These are phyloP conservation scores for Apis mellifera DNA, from an alignment of 1,140 invertebrate species.

Conservation along the genomic window DNA sequence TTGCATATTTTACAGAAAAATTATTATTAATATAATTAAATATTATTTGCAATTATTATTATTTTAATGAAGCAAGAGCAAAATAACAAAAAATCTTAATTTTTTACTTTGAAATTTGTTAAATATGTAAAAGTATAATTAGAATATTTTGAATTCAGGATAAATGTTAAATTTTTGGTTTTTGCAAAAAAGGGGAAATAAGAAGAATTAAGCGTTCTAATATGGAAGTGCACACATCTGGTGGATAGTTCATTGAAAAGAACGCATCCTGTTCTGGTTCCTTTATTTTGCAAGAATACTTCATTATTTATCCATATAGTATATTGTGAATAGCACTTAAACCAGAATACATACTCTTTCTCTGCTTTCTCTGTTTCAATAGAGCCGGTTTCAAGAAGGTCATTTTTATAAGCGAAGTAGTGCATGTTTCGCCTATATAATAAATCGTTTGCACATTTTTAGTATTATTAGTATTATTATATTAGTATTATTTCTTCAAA, in stretches of 20 bases:
- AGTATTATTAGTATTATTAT: neutral
- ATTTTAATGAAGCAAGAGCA: too few relatives aligned
- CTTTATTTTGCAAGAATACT: conserved; percentile 43
- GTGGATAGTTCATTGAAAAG: conserved; percentile 52
- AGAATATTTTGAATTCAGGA: neutral
- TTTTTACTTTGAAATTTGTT: neutral
- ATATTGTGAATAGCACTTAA: conserved; percentile 27
- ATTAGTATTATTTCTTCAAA: neutral
- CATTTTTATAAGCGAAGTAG: conserved; percentile 13
- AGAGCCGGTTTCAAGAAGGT: conserved; percentile 25
- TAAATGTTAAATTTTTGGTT: neutral
- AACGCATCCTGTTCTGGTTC: conserved; percentile 23
- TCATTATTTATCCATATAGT: conserved; percentile 46
- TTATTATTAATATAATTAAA: too few relatives aligned
- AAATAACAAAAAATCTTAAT: neutral
- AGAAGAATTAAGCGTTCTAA: conserved; percentile 8
- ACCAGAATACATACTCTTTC: conserved; percentile 16
- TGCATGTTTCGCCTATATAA: neutral
- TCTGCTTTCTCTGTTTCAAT: conserved; percentile 23
- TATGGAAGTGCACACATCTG: conserved; percentile 50
- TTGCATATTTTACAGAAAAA: too few relatives aligned
- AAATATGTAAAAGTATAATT: too few relatives aligned
- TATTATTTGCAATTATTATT: too few relatives aligned
- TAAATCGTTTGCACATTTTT: neutral
- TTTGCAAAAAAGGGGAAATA: neutral